phyloP scores from a whole-genome alignment of 2,888 invertebrate species.

The Penaeus monodon region DNA sequence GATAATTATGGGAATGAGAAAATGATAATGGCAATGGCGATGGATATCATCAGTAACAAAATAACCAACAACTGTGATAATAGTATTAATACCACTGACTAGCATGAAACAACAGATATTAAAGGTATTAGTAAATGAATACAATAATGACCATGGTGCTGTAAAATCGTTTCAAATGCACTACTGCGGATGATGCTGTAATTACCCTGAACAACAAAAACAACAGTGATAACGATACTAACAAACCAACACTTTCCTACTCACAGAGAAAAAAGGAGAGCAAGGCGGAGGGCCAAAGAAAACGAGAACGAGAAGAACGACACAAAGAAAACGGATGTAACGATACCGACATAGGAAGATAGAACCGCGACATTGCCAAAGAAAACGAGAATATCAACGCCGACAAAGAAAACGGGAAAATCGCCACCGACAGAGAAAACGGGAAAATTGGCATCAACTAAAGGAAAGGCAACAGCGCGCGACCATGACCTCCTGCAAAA shows the following conservation, averaged over 20 bases:
- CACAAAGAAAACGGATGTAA: not conserved
- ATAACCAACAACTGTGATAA: too few species aligned
- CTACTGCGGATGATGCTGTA: not conserved
- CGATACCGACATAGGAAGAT: not conserved
- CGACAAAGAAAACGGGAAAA: too few species aligned
- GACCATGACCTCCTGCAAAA: not conserved
- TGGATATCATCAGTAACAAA: too few species aligned
- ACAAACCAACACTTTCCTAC: not conserved
- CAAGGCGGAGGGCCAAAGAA: not conserved
- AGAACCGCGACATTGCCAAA: not conserved
- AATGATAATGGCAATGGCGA: too few species aligned
- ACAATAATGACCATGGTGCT: not conserved
- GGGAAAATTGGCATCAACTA: too few species aligned
- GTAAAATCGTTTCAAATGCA: not conserved
- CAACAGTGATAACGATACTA: not conserved
- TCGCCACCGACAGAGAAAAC: too few species aligned
- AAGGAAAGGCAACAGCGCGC: too few species aligned
- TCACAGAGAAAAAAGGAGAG: not conserved
- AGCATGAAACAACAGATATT: too few species aligned
- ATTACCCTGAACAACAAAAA: not conserved
- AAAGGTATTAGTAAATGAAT: too few species aligned
- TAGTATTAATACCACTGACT: too few species aligned
- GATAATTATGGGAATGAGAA: too few species aligned
- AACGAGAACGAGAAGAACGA: not conserved
- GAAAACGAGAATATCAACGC: too few species aligned